phyloP scores from a whole-genome alignment of 2,797 vertebrate genomes.

The Urosaurus nigricauda region DNA sequence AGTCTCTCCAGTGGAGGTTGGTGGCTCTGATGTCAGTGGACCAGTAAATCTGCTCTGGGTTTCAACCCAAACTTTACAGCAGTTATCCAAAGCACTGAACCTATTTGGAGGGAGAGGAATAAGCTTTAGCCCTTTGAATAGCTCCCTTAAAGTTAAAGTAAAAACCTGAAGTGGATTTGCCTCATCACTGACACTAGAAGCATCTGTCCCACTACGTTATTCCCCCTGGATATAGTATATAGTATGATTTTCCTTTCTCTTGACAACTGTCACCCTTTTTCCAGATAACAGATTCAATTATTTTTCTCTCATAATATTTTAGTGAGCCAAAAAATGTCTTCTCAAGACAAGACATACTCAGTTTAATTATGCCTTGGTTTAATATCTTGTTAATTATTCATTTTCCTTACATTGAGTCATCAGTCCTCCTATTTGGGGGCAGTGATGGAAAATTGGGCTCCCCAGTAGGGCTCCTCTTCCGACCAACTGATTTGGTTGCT shows the following conservation, averaged over 20 bases:
- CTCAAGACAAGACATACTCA: neutral
- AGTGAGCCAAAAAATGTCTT: neutral
- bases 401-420: constrained; percentile 19
- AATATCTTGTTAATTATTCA: constrained; percentile 23
- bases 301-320: neutral
- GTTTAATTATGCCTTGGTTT: constrained; percentile 35
- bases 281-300: neutral
- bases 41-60: too few species aligned
- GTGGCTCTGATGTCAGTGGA: too few species aligned
- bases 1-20: neutral
- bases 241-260: neutral
- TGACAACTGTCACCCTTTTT: neutral
- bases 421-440: neutral
- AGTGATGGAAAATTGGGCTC: neutral
- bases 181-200: too few species aligned
- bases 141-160: too few species aligned
- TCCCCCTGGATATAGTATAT: neutral
- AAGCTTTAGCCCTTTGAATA: too few species aligned
- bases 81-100: too few species aligned
- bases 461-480: neutral
- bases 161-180: too few species aligned
- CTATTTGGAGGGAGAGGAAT: too few species aligned
- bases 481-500: neutral
- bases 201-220: too few species aligned
- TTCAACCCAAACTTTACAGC: too few species aligned